Evolutionary conservation across 2,113 vertebrate genomes (phyloP), one percentile per base, ranked within the genome.

Genomic region (Nycticorax nycticorax): DNA sequence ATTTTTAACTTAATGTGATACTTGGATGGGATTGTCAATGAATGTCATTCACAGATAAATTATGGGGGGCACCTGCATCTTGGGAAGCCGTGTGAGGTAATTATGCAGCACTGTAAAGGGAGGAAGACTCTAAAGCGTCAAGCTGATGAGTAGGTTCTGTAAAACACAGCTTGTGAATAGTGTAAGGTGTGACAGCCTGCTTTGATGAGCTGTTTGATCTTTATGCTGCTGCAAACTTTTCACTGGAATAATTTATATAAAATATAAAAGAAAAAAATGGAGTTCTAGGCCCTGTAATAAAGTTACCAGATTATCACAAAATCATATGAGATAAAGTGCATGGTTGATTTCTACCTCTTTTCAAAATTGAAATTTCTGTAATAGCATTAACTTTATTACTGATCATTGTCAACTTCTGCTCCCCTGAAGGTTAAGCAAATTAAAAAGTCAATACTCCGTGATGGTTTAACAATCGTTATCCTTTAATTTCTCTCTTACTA

Each of bases 371-470:
- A 22, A 53, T 62, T 67, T 47, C 23, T 2, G 0, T 13, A 24
- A 27, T 28, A 60, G 6, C 33, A 12, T 67, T 71, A 83, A 32
- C 10, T 79, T 55, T 47, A n/a, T 73, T 72, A 9, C 13, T 60
- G 57, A 21, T 71, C 17, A 8, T 22, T 84, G 32, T 41, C 9
- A 81, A 9, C 12, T 63, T 9, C 50, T 62, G 14, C 4, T 83
- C 2, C 1, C 1, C 7, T 0, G 0, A 78, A 63, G 6, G 22
- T 1, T 2, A 0, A 73, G 16, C 20, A 63, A 67, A 52, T 63
- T 55, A 35, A 73, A 79, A 79, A 39, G 3, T 74, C 21, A 50
- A 0, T 66, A 48, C 2, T 68, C 26, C 27, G 17, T 68, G 14
- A 22, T 82, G 23, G 41, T 78, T 50, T 74, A 45, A 50, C 10